Evolutionary conservation across 2,797 vertebrate species (phyloP).

Genomic region (Anguilla megastoma): DNA sequence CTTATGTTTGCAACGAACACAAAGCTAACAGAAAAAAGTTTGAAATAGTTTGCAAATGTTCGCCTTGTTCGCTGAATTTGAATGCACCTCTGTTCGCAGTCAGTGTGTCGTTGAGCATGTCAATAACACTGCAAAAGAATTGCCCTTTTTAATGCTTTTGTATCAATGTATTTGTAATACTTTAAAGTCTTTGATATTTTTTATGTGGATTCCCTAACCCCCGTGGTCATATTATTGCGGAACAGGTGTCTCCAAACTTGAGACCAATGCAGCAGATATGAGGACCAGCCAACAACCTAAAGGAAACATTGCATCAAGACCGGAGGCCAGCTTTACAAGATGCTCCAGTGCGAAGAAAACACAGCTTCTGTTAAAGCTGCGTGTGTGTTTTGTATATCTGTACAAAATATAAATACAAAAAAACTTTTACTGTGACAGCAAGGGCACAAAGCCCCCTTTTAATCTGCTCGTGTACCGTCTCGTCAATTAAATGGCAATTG

Average conservation of each 20-base stretch:
- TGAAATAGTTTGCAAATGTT: too few species aligned
- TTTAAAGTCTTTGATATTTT: neutral
- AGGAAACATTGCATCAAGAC: neutral
- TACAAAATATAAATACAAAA: neutral
- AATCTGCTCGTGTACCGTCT: neutral
- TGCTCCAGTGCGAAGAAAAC: neutral
- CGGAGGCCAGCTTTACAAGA: neutral
- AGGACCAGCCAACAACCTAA: neutral
- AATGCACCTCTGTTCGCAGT: too few species aligned
- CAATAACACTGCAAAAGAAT: too few species aligned
- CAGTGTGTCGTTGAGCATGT: too few species aligned
- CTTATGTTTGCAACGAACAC: too few species aligned
- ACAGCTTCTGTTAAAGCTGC: neutral
- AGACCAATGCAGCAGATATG: constrained; percentile 38
- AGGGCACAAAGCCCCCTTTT: neutral
- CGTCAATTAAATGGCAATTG: neutral
- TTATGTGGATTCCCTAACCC: neutral
- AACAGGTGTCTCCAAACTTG: constrained; percentile 33
- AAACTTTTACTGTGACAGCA: neutral
- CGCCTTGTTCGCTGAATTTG: too few species aligned
- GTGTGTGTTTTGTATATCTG: too few species aligned
- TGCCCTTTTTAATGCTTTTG: too few species aligned
- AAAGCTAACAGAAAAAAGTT: too few species aligned
- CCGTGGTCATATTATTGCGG: neutral
- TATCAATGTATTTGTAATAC: too few species aligned